A percentile compares a stretch with the other conserved stretches of the same genome.
phyloP scores from a whole-genome alignment of 1,140 invertebrate species.

The Laupala kohalensis region DNA sequence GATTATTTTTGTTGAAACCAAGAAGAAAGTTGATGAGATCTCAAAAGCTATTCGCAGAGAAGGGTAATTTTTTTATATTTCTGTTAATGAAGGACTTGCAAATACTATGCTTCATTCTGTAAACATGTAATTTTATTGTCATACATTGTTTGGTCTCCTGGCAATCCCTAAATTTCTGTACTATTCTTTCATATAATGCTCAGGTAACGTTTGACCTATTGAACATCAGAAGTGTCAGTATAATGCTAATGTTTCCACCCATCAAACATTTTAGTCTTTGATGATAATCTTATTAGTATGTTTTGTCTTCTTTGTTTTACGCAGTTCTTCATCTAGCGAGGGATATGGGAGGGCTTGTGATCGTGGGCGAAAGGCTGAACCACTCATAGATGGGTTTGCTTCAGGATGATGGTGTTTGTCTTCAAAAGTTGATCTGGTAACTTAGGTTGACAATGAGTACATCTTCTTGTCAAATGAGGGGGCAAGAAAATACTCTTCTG shows the following conservation, averaged over 20 bases:
- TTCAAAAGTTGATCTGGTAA: background rate
- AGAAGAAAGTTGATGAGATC: slow-evolving; percentile 89
- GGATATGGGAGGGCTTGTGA: background rate
- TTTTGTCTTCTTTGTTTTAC: background rate
- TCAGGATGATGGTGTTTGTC: background rate
- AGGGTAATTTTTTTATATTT: slow-evolving; percentile 40
- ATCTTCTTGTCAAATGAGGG: background rate
- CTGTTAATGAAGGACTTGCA: too few species aligned
- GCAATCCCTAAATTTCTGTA: too few species aligned
- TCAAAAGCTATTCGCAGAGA: slow-evolving; percentile 77
- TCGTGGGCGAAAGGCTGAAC: background rate
- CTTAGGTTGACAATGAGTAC: background rate
- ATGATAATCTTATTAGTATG: background rate
- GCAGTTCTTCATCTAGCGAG: background rate
- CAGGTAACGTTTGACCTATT: background rate
- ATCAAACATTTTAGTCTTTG: background rate
- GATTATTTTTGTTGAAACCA: slow-evolving; percentile 95
- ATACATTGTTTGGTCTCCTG: too few species aligned
- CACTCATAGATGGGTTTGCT: background rate
- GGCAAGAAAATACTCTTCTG: background rate
- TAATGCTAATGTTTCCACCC: background rate
- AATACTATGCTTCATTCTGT: too few species aligned
- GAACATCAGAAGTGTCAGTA: background rate
- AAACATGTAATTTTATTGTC: too few species aligned
- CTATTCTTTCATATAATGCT: too few species aligned